Percentiles rank a stretch among this genome's conserved stretches.
phyloP scores from a whole-genome alignment of 1,140 invertebrate species.

The Drosophila sturtevanti region DNA sequence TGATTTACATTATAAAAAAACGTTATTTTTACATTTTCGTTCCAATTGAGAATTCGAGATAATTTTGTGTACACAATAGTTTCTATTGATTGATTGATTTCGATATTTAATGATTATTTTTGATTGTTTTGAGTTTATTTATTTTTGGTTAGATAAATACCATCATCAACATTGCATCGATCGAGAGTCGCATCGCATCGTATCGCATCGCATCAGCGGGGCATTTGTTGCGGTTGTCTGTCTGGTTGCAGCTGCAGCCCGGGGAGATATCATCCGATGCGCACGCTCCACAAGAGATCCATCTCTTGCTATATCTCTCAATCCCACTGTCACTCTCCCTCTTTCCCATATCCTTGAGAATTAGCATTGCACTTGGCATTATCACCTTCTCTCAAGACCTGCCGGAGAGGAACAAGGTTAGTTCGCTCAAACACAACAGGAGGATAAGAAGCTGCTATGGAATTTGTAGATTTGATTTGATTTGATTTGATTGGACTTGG shows the following conservation, averaged over 20 bases:
- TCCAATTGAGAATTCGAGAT: conserved; percentile 75
- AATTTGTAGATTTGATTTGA: conserved; percentile 56
- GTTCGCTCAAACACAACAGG: conserved; percentile 83
- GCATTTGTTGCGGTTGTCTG: neutral
- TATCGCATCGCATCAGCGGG: conserved; percentile 35
- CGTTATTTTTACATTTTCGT: conserved; percentile 60
- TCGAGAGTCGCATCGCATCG: neutral
- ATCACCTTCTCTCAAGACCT: conserved; percentile 75
- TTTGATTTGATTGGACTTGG: conserved; percentile 37
- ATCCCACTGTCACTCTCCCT: conserved; percentile 22
- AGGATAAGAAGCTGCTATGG: conserved; percentile 56
- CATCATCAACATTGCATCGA: conserved; percentile 65
- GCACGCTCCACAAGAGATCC: conserved; percentile 45
- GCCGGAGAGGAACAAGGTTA: conserved; percentile 83
- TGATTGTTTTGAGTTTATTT: conserved; percentile 64
- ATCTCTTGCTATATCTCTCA: conserved; percentile 9
- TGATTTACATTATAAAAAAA: conserved; percentile 59
- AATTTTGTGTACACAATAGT: conserved; percentile 79
- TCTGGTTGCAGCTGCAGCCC: neutral
- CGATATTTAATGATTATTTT: conserved; percentile 2
- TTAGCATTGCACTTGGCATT: conserved; percentile 56
- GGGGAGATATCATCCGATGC: conserved; percentile 44
- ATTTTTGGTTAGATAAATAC: conserved; percentile 82
- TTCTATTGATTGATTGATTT: conserved; percentile 58
- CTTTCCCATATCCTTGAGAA: conserved; percentile 57